phyloP scores from a whole-genome alignment of 2,113 vertebrate species.

The Silurus glanis region DNA sequence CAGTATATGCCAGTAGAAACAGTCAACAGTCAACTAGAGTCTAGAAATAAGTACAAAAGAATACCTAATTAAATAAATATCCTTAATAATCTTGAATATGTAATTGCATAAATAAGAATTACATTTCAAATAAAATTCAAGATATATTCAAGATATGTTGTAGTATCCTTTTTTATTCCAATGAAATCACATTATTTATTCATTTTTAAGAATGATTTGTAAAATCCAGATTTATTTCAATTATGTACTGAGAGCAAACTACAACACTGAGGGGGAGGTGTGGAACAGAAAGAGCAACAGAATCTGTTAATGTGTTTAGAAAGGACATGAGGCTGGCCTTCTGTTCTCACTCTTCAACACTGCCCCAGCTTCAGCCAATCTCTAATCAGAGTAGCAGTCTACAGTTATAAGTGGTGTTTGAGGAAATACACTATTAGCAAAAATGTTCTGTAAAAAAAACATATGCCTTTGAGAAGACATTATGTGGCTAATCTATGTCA shows the following conservation, averaged over 20 bases:
- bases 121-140: too few species aligned
- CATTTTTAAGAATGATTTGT: background rate
- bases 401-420: slow-evolving; percentile 24
- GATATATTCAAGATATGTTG: background rate
- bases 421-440: background rate
- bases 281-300: slow-evolving; percentile 38
- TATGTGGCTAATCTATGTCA: background rate
- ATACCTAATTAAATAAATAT: too few species aligned
- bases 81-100: background rate
- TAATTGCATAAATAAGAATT: too few species aligned
- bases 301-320: slow-evolving; percentile 38
- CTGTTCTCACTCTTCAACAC: slow-evolving; percentile 33
- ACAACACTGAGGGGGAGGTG: slow-evolving; percentile 23
- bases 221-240: background rate
- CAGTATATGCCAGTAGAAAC: background rate
- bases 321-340: slow-evolving; percentile 30
- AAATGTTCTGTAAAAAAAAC: background rate
- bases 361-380: slow-evolving; percentile 14
- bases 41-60: background rate
- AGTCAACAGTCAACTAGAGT: background rate
- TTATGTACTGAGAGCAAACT: background rate
- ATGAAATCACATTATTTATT: background rate
- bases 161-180: background rate
- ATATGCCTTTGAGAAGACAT: background rate
- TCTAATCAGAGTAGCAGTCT: slow-evolving; percentile 20